Percentiles rank a stretch among this genome's conserved stretches.
Evolutionary conservation across 2,113 vertebrate species (phyloP).

Genomic region (Brienomyrus brachyistius): DNA sequence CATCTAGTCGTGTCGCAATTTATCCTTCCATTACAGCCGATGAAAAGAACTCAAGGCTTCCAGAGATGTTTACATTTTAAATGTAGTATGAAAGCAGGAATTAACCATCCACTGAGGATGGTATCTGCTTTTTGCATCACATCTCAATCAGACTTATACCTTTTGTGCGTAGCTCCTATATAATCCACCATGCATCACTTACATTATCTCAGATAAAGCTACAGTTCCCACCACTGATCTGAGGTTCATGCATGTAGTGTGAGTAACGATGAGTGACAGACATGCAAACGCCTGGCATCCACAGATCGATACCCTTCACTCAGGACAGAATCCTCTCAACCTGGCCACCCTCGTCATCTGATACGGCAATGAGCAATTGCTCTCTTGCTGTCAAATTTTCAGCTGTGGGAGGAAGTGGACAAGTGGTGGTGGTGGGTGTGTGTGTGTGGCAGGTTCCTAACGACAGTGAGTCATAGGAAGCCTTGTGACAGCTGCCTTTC

Average conservation of each 20-base stretch:
- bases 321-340: background rate
- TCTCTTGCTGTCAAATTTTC: background rate
- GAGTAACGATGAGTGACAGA: background rate
- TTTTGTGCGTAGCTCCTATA: background rate
- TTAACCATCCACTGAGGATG: background rate
- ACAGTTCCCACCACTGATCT: background rate
- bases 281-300: background rate
- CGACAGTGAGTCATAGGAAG: background rate
- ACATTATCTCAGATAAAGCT: background rate
- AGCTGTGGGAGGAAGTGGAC: background rate
- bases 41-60: background rate
- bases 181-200: background rate
- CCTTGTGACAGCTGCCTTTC: background rate
- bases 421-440: background rate
- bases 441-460: background rate
- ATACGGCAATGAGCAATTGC: background rate
- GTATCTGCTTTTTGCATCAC: background rate
- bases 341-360: background rate
- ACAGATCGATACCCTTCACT: background rate
- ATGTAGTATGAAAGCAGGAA: no score
- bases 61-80: background rate
- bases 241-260: background rate
- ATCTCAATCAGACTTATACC: background rate
- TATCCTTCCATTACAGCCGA: background rate
- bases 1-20: background rate